phyloP scores from a whole-genome alignment of 1,140 invertebrate species.

The Drosophila dunni region DNA sequence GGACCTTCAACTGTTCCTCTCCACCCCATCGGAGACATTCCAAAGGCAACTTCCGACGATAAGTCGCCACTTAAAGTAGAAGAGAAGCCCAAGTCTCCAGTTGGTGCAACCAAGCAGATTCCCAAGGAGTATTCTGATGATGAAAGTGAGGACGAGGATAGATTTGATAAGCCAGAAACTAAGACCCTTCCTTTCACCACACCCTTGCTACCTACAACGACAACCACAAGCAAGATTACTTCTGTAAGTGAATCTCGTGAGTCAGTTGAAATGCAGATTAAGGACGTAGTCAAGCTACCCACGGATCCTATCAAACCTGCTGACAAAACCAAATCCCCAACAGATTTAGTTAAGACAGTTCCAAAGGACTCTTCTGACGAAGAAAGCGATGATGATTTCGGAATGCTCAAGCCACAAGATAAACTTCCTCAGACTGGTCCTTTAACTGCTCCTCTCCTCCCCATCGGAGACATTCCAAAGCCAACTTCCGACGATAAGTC shows the following conservation, averaged over 20 bases:
- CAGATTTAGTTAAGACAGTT: not conserved
- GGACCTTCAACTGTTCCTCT: too few relatives aligned
- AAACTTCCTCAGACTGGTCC: constrained; percentile 7
- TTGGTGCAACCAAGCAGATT: too few relatives aligned
- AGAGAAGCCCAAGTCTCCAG: constrained; percentile 1
- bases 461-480: constrained; percentile 9
- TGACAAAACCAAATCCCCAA: not conserved
- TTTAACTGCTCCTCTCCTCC: not conserved
- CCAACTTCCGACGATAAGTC: not conserved
- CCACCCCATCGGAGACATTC: not conserved
- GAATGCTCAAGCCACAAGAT: constrained; percentile 9
- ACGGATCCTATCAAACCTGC: not conserved
- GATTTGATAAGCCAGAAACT: not conserved
- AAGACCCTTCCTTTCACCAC: not conserved
- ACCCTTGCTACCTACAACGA: not conserved
- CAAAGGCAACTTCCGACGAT: not conserved
- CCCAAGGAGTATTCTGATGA: constrained; percentile 13
- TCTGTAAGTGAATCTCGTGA: constrained; percentile 5
- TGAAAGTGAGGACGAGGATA: constrained; percentile 5
- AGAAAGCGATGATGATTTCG: constrained; percentile 22
- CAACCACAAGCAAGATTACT: not conserved
- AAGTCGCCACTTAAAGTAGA: constrained; percentile 4
- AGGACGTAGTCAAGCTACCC: not conserved
- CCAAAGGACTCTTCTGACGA: constrained; percentile 3
- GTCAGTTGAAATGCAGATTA: not conserved